Percentiles rank a stretch among this genome's conserved stretches.
Conservation (phyloP, 2,888 invertebrate genomes). For the Podotricha telesiphe region DNA sequence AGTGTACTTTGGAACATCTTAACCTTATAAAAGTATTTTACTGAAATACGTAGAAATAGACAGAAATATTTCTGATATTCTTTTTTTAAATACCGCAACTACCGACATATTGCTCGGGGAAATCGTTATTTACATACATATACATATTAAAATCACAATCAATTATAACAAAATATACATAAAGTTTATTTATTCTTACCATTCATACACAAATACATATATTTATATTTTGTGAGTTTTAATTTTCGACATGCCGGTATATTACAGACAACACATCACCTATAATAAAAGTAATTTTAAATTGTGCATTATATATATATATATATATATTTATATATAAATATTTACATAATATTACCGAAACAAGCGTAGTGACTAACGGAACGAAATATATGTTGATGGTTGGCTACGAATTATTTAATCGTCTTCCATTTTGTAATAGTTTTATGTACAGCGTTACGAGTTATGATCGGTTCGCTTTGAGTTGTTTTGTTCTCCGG, state of each 20-base stretch:
- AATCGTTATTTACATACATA: constrained; percentile 4
- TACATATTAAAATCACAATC: constrained; percentile 25
- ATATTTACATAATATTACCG: constrained; percentile 20
- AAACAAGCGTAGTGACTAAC: constrained; percentile 41
- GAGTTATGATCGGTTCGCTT: constrained; percentile 47
- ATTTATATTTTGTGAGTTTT: constrained; percentile 41
- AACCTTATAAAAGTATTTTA: background rate
- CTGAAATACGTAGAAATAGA: background rate
- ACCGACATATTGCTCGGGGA: background rate
- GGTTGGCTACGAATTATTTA: constrained; percentile 83
- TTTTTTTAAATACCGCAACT: background rate
- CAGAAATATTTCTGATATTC: background rate
- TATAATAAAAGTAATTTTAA: constrained; percentile 40
- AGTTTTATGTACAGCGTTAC: constrained; percentile 51
- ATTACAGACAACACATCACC: constrained; percentile 31
- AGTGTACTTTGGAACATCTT: background rate
- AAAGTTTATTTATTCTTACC: constrained; percentile 37
- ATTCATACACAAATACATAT: constrained; percentile 31
- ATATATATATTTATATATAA: too few relatives aligned
- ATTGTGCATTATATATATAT: constrained; percentile 36
- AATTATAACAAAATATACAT: constrained; percentile 29
- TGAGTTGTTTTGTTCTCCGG: constrained; percentile 44
- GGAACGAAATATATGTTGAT: constrained; percentile 55
- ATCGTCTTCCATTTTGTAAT: constrained; percentile 77
- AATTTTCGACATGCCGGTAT: constrained; percentile 38